Conservation (phyloP, 2,888 invertebrate species). For the Adela reaumurella region DNA sequence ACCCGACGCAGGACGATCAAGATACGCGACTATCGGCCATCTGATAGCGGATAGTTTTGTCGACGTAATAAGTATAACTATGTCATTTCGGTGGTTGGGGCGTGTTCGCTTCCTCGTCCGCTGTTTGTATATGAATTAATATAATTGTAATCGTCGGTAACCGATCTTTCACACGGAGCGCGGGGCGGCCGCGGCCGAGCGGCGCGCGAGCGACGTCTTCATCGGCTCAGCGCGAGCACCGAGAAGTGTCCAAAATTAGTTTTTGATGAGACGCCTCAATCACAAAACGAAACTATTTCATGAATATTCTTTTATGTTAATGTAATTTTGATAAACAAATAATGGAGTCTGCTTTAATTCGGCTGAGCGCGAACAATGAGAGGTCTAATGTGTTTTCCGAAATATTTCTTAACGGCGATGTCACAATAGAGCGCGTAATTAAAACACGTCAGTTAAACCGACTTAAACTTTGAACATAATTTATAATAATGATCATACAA, state of each 20-base stretch:
- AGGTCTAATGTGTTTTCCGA: constrained; percentile 20
- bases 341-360: constrained; percentile 17
- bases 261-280: background rate
- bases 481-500: background rate
- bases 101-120: background rate
- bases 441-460: constrained; percentile 24
- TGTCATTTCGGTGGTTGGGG: background rate
- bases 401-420: constrained; percentile 47
- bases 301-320: constrained; percentile 28
- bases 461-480: background rate
- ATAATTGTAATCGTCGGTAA: constrained; percentile 24
- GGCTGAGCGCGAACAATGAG: background rate
- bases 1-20: background rate
- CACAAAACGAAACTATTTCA: constrained; percentile 12
- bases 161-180: constrained; percentile 39
- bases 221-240: too few species aligned
- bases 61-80: background rate
- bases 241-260: background rate
- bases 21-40: background rate
- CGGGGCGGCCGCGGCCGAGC: too few species aligned
- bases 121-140: background rate
- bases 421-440: constrained; percentile 46
- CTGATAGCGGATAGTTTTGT: background rate
- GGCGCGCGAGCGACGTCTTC: constrained; percentile 43
- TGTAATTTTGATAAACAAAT: constrained; percentile 53